Evolutionary conservation across 2,113 vertebrate genomes (phyloP).

Genomic region (Percopsis transmontana): DNA sequence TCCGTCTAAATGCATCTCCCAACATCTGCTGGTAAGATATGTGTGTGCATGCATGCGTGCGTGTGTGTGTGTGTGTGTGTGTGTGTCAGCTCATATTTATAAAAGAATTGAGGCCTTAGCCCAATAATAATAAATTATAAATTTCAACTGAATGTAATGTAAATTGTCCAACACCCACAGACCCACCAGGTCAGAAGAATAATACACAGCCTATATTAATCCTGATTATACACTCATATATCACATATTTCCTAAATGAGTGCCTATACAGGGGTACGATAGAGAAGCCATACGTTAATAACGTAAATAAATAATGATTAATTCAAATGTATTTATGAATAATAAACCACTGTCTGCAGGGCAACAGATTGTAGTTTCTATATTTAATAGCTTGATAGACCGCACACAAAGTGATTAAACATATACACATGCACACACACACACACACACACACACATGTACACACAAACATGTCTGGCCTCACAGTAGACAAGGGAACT

Average conservation of each 20-base stretch:
- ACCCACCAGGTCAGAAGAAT: constrained; percentile 24
- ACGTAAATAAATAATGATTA: constrained; percentile 66
- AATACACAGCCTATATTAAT: constrained; percentile 54
- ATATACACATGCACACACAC: not conserved
- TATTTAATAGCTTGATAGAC: constrained; percentile 72
- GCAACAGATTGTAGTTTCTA: constrained; percentile 76
- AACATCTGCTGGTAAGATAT: constrained; percentile 3
- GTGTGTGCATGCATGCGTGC: constrained; percentile 6
- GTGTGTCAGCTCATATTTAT: not conserved
- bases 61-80: constrained; percentile 24
- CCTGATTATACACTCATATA: constrained; percentile 48
- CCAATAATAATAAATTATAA: constrained; percentile 47
- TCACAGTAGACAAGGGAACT: constrained; percentile 3
- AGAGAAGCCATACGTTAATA: constrained; percentile 54
- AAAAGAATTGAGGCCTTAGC: not conserved
- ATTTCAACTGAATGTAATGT: constrained; percentile 51
- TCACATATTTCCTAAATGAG: constrained; percentile 12
- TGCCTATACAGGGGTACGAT: constrained; percentile 4
- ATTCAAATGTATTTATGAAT: constrained; percentile 72
- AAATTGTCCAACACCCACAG: constrained; percentile 19
- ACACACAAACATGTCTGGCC: constrained; percentile 25
- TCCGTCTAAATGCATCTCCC: constrained; percentile 37
- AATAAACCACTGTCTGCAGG: constrained; percentile 68
- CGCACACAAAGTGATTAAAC: constrained; percentile 11
- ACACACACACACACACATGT: constrained; percentile 16